phyloP scores from a whole-genome alignment of 2,113 vertebrate genomes.

The Sphyrna mokarran region DNA sequence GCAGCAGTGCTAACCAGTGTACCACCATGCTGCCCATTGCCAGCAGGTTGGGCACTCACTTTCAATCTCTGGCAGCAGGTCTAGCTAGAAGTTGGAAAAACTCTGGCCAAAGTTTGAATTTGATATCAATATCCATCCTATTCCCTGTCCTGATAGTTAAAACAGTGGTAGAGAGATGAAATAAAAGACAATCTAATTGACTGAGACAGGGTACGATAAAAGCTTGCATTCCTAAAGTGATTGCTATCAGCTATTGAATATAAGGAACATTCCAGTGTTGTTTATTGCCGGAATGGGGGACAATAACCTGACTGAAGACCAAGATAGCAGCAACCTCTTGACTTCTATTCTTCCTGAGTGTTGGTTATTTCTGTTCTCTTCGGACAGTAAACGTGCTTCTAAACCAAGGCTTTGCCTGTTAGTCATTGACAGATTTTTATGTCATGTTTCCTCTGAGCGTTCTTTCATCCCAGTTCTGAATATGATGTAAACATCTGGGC shows the following conservation, averaged over 20 bases:
- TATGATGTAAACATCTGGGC: conserved; percentile 15
- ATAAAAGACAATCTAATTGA: background rate
- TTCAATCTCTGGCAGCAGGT: background rate
- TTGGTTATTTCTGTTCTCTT: background rate
- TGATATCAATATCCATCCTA: background rate
- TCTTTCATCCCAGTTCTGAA: background rate
- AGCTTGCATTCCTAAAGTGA: background rate
- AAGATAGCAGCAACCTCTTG: background rate
- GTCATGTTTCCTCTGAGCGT: background rate
- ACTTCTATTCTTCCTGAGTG: background rate
- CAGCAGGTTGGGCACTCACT: background rate
- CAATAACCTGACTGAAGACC: background rate
- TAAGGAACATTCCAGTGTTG: background rate
- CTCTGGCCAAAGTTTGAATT: background rate
- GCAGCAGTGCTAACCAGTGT: too few relatives aligned
- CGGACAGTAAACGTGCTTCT: background rate
- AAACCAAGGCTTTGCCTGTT: background rate
- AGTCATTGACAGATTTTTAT: background rate
- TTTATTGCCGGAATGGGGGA: background rate
- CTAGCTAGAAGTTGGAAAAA: background rate
- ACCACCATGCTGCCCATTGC: too few relatives aligned
- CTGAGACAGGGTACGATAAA: background rate
- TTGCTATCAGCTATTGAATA: background rate
- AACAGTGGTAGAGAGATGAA: background rate
- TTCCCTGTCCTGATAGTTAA: background rate